Percentiles rank a stretch among this genome's conserved stretches.
Evolutionary conservation across 1,140 invertebrate species (phyloP).

Genomic region (Teleopsis dalmanni): DNA sequence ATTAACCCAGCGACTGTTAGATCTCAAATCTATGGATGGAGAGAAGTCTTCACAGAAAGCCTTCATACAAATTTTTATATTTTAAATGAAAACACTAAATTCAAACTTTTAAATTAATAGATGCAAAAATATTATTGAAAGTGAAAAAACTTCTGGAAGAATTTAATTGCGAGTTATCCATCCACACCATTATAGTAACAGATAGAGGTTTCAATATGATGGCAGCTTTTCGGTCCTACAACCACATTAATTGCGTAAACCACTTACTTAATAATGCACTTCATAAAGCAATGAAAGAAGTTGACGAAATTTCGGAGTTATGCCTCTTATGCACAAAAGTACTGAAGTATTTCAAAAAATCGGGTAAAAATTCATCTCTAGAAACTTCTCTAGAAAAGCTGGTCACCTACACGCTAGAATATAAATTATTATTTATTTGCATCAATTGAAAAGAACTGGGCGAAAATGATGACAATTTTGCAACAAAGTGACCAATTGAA

Average conservation of each 20-base stretch:
- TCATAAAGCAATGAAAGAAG: constrained; percentile 8
- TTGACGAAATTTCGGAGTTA: constrained; percentile 3
- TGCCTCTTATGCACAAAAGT: constrained; percentile 2
- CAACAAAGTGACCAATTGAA: neutral
- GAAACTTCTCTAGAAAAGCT: constrained; percentile 13
- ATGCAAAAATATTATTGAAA: constrained; percentile 3
- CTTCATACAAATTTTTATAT: neutral
- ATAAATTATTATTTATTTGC: constrained; percentile 12
- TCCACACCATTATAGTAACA: constrained; percentile 14
- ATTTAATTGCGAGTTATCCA: constrained; percentile 8
- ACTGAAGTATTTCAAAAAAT: constrained; percentile 13
- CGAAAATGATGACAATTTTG: neutral
- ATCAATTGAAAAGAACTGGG: constrained; percentile 4
- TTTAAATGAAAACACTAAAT: neutral
- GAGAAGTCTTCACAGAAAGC: neutral
- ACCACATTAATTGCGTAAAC: constrained; percentile 12
- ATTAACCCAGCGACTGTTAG: neutral
- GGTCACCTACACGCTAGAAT: constrained; percentile 14
- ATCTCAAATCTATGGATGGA: constrained; percentile 1
- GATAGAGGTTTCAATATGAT: constrained; percentile 14
- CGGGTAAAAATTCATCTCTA: constrained; percentile 1
- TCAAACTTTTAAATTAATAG: constrained; percentile 3
- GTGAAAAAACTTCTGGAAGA: constrained; percentile 1
- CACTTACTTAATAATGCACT: constrained; percentile 12
- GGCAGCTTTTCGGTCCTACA: constrained; percentile 5